Base-by-base conservation (phyloP, 2,113 vertebrate genomes). In the Bufo bufo region DNA sequence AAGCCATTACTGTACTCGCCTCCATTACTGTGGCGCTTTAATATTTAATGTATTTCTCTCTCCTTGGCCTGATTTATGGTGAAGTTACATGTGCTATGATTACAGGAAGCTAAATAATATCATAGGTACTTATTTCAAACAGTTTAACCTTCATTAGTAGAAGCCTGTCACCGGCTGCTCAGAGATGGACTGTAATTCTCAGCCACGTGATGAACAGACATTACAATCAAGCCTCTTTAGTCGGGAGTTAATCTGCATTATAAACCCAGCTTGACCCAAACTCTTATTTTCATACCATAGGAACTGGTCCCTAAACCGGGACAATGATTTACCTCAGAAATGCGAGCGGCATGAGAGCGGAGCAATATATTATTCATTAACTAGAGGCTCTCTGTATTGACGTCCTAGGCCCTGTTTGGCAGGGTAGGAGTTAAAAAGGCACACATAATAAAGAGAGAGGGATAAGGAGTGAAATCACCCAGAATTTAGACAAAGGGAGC, bases 231-330 rank as follows among this genome's bases (percentile, higher is more conserved):
- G 56, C 85, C 59, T 86, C 74, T 63, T 78, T 66, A 77, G 59
- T 66, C 20, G 4, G 61, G n/a, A 66, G 84, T 77, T 85, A 85
- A 85, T 85, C 84, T 85, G 72, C 61, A 75, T 77, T 85, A 63
- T 85, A 85, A 85, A 85, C 84, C 84, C 84, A 65, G 84, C 72
- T 85, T 85, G 84, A 85, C 84, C 84, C 72, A 49, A 77, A 61
- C 72, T 49, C 56, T 66, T 54, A 77, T 77, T 49, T 85, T 49
- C 58, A 77, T 49, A 5, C 43, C 72, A 77, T 13, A 10, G 72
- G 19, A 85, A 85, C 6, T n/a, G 17, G 14, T 77, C 59, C 23
- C 43, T 84, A 54, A 84, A 69, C 23, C 63, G 23, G 61, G 61
- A 9, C 45, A 69, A 69, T 66, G 81, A 23, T 49, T 69, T 71